Evolutionary conservation across 1,140 invertebrate genomes (phyloP).

Genomic region (Ceratoteleas bidentatus): DNA sequence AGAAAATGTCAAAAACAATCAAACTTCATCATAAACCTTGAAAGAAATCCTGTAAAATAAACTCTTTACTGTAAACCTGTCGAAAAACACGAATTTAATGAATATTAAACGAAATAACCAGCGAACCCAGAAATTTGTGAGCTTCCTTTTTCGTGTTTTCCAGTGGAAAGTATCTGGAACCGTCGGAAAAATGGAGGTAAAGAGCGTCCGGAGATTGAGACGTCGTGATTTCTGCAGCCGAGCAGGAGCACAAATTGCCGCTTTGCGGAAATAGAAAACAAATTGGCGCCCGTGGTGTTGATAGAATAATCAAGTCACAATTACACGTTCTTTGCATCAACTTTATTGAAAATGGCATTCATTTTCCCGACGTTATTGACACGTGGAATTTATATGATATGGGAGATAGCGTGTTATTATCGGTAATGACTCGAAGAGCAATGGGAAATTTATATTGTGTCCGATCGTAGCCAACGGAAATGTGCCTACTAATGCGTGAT

Average conservation of each 20-base stretch:
- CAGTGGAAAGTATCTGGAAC: neutral
- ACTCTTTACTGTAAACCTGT: no score
- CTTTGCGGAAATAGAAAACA: conserved; percentile 45
- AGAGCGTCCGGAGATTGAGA: conserved; percentile 3
- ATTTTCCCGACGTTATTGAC: conserved; percentile 1
- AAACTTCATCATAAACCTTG: no score
- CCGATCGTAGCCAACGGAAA: no score
- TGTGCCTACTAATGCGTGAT: neutral
- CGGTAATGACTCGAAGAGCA: neutral
- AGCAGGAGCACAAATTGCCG: conserved; percentile 22
- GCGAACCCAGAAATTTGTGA: no score
- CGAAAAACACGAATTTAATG: no score
- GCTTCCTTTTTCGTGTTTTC: neutral
- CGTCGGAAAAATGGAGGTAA: neutral
- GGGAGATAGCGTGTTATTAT: conserved; percentile 11
- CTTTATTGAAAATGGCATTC: conserved; percentile 19
- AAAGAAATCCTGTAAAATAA: no score
- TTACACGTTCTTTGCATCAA: conserved; percentile 23
- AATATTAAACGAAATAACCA: no score
- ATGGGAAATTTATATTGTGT: no score
- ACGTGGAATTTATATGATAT: conserved; percentile 15
- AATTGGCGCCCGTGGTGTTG: conserved; percentile 33
- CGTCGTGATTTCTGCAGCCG: conserved; percentile 10
- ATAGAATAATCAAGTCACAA: conserved; percentile 42
- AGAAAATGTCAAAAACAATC: no score